A percentile compares a stretch with the other conserved stretches of the same genome.
These are phyloP conservation scores for Papilio glaucus DNA, from an alignment of 1,140 invertebrate genomes.

Conservation along the genomic window DNA sequence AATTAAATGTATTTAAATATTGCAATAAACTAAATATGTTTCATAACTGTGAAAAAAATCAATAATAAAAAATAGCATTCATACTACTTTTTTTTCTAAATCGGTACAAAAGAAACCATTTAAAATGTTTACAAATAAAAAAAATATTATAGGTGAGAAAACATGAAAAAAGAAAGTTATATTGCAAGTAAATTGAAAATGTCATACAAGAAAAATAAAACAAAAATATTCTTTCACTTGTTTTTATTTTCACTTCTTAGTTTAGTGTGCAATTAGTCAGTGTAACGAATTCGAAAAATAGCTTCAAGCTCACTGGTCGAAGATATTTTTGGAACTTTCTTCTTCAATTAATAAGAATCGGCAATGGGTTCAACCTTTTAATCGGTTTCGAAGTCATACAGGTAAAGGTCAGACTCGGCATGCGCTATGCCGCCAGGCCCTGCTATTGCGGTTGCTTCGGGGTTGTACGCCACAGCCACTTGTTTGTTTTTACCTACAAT, in stretches of 20 bases:
- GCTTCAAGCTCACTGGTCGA: slow-evolving; percentile 68
- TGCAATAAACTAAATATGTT: too few species aligned
- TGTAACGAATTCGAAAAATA: slow-evolving; percentile 57
- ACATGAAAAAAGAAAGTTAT: too few species aligned
- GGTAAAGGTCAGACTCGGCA: slow-evolving; percentile 86
- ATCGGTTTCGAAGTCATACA: slow-evolving; percentile 67
- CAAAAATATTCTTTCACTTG: slow-evolving; percentile 26
- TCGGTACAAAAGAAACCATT: too few species aligned
- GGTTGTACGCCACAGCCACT: slow-evolving; percentile 85
- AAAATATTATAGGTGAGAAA: too few species aligned
- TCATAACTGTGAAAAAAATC: too few species aligned
- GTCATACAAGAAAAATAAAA: slow-evolving; percentile 12
- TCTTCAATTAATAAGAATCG: slow-evolving; percentile 37
- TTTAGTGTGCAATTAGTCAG: slow-evolving; percentile 2
- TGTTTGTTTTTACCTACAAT: slow-evolving; percentile 79
- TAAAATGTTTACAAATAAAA: too few species aligned
- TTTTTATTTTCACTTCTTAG: slow-evolving; percentile 31
- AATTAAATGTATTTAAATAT: too few species aligned
- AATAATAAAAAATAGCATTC: too few species aligned
- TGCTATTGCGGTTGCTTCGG: slow-evolving; percentile 87
- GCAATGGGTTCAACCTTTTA: slow-evolving; percentile 30
- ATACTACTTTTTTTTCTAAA: too few species aligned
- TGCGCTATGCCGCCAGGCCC: slow-evolving; percentile 88
- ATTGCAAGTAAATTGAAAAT: not conserved
- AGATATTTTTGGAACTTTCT: slow-evolving; percentile 60